Evolutionary conservation across 2,113 vertebrate genomes (phyloP).

Genomic region (Elgaria multicarinata): DNA sequence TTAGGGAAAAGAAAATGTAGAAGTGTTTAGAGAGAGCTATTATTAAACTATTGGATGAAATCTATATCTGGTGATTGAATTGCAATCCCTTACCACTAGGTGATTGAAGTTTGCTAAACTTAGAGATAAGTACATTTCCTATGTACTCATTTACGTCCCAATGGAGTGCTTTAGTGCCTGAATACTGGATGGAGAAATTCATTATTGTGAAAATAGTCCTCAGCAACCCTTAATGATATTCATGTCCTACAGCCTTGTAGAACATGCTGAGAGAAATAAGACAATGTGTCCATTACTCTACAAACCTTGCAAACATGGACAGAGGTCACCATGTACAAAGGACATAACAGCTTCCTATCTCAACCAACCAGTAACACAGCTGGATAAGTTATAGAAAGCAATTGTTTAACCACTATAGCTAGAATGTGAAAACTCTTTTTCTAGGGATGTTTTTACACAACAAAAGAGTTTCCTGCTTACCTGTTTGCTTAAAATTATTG

Average conservation of each 20-base stretch:
- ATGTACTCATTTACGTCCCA: not conserved
- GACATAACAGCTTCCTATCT: not conserved
- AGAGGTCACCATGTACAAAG: not conserved
- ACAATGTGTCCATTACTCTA: not conserved
- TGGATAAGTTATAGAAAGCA: not conserved
- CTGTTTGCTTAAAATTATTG: not conserved
- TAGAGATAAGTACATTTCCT: not conserved
- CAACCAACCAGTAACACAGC: not conserved
- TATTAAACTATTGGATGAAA: slow-evolving; percentile 47
- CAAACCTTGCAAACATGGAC: no score
- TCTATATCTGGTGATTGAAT: slow-evolving; percentile 27
- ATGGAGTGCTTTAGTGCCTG: not conserved
- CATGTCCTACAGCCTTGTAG: not conserved
- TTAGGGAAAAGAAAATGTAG: slow-evolving; percentile 19
- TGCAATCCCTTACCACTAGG: slow-evolving; percentile 18
- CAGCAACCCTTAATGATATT: not conserved
- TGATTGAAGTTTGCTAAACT: slow-evolving; percentile 25
- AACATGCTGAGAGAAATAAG: not conserved
- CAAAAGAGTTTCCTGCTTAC: not conserved
- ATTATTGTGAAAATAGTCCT: not conserved
- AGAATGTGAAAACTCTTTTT: not conserved
- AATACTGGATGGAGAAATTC: not conserved
- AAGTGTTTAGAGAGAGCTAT: slow-evolving; percentile 19
- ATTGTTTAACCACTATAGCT: not conserved
- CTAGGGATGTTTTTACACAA: not conserved